Base-by-base conservation (phyloP, 1,140 invertebrate genomes). In the Calosoma granatense region DNA sequence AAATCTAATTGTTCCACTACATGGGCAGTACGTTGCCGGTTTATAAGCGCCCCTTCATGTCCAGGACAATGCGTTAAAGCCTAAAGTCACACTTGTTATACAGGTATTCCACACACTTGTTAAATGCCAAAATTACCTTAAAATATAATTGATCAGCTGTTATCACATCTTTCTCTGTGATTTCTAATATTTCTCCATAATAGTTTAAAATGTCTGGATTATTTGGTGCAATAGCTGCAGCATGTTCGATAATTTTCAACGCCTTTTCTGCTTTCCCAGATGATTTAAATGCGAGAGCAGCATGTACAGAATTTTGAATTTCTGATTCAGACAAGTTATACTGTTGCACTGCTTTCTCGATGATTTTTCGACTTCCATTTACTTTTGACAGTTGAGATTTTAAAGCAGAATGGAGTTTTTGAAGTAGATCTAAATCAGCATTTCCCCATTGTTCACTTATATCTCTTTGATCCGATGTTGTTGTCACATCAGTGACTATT, bases 131-230 rank as follows among this genome's bases (percentile, higher is more conserved):
- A 47, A 11, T 23, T 64, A 70, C 70, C 57, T 76, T 76, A 61
- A 80, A 80, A 71, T 94, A 97, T 61, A 93, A 79, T 65, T 92
- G 88, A 76, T 98, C 92, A 2, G 96, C 96, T 68, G 82, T 80
- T 1, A 97, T 80, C 20, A 97, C 75, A 74, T 98, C 90, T 22
- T 90, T 82, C 61, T 90, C 81, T 15, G 85, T 85, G 55, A 87
- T 81, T 72, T 98, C 94, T 20, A 97, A 71, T 72, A 95, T 95
- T 73, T 97, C 92, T 21, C 95, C 95, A 73, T 94, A 97, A 62
- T 89, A 82, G 64, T 90, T 92, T 11, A 98, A 72, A 51, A 97
- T 84, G 65, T 97, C 93, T 1, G 94, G 88, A 76, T 97, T 90
- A 61, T 86, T 82, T 0, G 96, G 94, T 15, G 92, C 88, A 20